A percentile compares a stretch with the other conserved stretches of the same genome.
Conservation (phyloP, 2,888 invertebrate genomes). For the Caenorhabditis uteleia region DNA sequence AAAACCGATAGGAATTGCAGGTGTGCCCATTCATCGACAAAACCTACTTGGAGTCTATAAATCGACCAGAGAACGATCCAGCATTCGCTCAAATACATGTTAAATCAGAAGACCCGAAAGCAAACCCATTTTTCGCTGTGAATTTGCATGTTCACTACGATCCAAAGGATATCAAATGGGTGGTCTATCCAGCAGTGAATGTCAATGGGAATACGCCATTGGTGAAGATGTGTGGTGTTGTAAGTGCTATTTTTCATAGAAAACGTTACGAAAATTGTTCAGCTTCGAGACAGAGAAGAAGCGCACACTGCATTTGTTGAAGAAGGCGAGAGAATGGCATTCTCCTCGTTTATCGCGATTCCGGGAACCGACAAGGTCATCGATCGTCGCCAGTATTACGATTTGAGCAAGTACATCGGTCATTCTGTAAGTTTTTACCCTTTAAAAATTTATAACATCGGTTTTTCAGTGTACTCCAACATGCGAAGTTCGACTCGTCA, state of each 20-base stretch:
- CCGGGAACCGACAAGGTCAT: slow-evolving; percentile 4
- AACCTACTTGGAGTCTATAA: slow-evolving; percentile 2
- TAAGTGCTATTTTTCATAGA: too few species aligned
- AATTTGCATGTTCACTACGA: too few species aligned
- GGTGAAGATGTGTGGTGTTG: slow-evolving; percentile 10
- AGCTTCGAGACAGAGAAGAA: neutral
- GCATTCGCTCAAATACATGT: too few species aligned
- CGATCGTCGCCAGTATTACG: slow-evolving; percentile 9
- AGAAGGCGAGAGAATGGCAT: slow-evolving; percentile 4
- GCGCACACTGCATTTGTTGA: slow-evolving; percentile 2
- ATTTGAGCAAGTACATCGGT: slow-evolving; percentile 8
- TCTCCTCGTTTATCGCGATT: slow-evolving; percentile 9
- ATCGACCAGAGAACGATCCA: too few species aligned
- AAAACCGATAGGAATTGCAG: neutral
- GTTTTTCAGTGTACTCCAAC: too few species aligned
- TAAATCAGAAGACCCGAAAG: too few species aligned
- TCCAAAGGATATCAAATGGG: too few species aligned
- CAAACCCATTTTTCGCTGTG: too few species aligned
- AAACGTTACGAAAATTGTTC: too few species aligned
- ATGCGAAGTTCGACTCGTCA: too few species aligned
- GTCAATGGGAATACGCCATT: slow-evolving; percentile 1
- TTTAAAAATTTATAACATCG: too few species aligned
- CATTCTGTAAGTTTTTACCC: slow-evolving; percentile 7
- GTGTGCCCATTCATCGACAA: neutral
- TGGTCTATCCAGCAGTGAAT: neutral